A percentile compares a stretch with the other conserved stretches of the same genome.
phyloP scores from a whole-genome alignment of 2,888 invertebrate species.

The Argyresthia goedartella region DNA sequence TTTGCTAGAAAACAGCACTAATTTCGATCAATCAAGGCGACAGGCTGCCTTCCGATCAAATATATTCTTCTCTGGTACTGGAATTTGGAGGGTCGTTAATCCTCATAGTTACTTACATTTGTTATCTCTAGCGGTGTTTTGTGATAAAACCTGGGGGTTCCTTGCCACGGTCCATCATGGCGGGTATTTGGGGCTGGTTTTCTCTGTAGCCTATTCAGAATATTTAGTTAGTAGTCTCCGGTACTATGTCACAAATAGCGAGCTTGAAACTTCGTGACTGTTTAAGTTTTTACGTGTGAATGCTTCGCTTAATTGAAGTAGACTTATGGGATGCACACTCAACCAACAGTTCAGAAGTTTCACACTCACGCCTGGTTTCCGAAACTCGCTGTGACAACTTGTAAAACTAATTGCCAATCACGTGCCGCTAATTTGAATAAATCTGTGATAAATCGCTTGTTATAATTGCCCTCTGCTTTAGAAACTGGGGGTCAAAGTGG shows the following conservation, averaged over 20 bases:
- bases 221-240: conserved; percentile 64
- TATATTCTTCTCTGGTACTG: conserved; percentile 79
- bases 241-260: conserved; percentile 14
- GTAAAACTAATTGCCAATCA: no score
- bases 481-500: no score
- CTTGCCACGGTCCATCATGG: conserved; percentile 77
- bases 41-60: conserved; percentile 77
- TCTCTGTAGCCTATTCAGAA: conserved; percentile 79
- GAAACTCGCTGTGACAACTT: no score
- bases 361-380: no score
- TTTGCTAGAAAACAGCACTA: conserved; percentile 74
- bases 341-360: no score
- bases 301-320: no score
- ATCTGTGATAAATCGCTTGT: no score
- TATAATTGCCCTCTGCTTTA: no score
- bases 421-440: no score
- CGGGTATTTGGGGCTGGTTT: conserved; percentile 77
- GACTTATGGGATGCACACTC: no score
- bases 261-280: neutral
- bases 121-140: conserved; percentile 81
- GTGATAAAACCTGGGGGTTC: conserved; percentile 86
- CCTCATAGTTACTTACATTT: conserved; percentile 83
- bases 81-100: conserved; percentile 83
- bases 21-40: conserved; percentile 60
- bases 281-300: neutral